Evolutionary conservation across 2,113 vertebrate species (phyloP), one percentile per base, ranked within the genome.

Genomic region (Macquaria australasica): DNA sequence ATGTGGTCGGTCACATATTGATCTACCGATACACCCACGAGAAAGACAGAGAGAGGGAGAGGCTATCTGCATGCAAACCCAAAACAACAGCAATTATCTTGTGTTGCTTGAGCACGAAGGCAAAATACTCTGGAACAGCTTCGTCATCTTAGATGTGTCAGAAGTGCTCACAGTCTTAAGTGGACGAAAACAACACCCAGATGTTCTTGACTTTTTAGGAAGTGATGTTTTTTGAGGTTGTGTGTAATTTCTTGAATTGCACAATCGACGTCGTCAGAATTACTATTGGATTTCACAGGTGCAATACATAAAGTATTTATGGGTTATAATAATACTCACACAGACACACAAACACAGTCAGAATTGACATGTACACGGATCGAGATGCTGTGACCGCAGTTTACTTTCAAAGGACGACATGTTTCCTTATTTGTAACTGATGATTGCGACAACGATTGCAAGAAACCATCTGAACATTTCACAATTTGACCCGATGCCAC

Each of bases 171-270:
- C 23, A 56, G 15, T 23, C 5, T 5, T 81, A 14, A 31, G 0
- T 25, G n/a, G 28, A 86, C 45, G 31, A 81, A 75, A 84, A 85
- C 71, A 73, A 77, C 2, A 0, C 53, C 66, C 73, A 90, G 73
- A 88, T 86, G 86, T 74, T 83, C 28, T 20, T 16, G 3, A 56
- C 55, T 71, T 79, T 82, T 85, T 37, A 73, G 71, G 85, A 88
- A 85, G 79, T 86, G 18, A 43, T 71, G 45, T 51, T 51, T n/a
- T 72, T 77, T 59, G 31, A 64, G 45, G 78, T 63, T 59, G 0
- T 37, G 20, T 8, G 23, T 71, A 83, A 34, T 82, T 72, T 87
- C 64, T 86, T 39, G 15, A 78, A 83, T 92, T 93, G 68, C 87
- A 48, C 75, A 91, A 91, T 25, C 5, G 1, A 31, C 41, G 39